Evolutionary conservation across 1,140 invertebrate genomes (phyloP).

Genomic region (Cepaea nemoralis): DNA sequence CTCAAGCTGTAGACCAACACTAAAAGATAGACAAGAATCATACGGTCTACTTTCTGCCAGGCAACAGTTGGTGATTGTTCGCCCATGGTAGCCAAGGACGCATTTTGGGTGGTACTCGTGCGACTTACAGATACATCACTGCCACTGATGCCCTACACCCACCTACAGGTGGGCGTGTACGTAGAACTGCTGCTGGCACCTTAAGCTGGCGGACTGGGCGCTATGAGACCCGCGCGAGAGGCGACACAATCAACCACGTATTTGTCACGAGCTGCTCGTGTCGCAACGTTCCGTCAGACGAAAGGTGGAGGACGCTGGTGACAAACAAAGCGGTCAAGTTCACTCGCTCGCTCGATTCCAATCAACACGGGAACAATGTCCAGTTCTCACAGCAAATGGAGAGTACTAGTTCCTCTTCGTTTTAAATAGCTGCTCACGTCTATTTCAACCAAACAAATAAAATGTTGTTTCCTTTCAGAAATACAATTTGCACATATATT

Average conservation of each 20-base stretch:
- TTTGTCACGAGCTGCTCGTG: not conserved
- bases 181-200: not conserved
- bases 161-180: constrained; percentile 1
- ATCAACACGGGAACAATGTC: too few relatives aligned
- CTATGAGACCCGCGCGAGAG: not conserved
- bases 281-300: not conserved
- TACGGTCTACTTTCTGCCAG: not conserved
- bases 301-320: too few relatives aligned
- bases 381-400: too few relatives aligned
- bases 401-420: too few relatives aligned
- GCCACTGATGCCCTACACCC: not conserved
- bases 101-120: not conserved
- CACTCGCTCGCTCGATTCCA: not conserved
- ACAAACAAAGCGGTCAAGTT: not conserved
- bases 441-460: too few relatives aligned
- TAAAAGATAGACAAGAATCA: not conserved
- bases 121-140: not conserved
- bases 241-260: not conserved
- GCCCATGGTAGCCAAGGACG: constrained; percentile 1
- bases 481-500: too few relatives aligned
- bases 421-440: too few relatives aligned
- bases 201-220: not conserved
- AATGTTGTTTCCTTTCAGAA: too few relatives aligned
- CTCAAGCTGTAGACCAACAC: not conserved
- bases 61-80: not conserved